A percentile compares a stretch with the other conserved stretches of the same genome.
phyloP scores from a whole-genome alignment of 2,888 invertebrate genomes.

The Agriotes lineatus region DNA sequence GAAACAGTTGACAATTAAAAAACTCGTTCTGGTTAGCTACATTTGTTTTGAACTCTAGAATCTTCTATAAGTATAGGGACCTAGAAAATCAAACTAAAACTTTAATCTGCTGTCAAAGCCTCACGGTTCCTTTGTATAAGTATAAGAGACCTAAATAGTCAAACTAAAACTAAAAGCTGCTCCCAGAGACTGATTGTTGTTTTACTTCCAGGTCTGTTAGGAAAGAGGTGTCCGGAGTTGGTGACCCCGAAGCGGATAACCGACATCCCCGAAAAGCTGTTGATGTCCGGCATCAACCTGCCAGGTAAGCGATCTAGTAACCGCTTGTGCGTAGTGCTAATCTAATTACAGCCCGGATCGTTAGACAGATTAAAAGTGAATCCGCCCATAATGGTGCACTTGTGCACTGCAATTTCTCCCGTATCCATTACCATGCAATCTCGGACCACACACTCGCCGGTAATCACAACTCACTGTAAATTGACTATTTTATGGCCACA shows the following conservation, averaged over 20 bases:
- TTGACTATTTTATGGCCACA: slow-evolving; percentile 46
- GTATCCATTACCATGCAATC: slow-evolving; percentile 33
- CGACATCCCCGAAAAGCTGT: slow-evolving; percentile 75
- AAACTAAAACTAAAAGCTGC: too few relatives aligned
- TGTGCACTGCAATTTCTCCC: slow-evolving; percentile 40
- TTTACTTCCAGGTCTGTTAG: slow-evolving; percentile 66
- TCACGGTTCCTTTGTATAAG: too few relatives aligned
- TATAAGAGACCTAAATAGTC: too few relatives aligned
- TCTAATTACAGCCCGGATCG: slow-evolving; percentile 1
- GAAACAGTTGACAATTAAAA: too few relatives aligned
- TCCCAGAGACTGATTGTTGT: too few relatives aligned
- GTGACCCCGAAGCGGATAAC: slow-evolving; percentile 73
- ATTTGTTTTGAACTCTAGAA: too few relatives aligned
- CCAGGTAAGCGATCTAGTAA: slow-evolving; percentile 74
- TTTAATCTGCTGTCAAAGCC: too few relatives aligned
- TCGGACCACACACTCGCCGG: slow-evolving; percentile 47
- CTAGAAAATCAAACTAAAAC: too few relatives aligned
- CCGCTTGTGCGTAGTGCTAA: not conserved
- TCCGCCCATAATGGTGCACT: slow-evolving; percentile 37
- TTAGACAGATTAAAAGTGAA: slow-evolving; percentile 23
- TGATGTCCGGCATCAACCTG: slow-evolving; percentile 77
- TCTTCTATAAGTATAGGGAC: too few relatives aligned
- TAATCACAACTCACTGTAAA: slow-evolving; percentile 48
- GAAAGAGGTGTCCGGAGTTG: slow-evolving; percentile 67
- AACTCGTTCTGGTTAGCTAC: too few relatives aligned